Base-by-base conservation (phyloP, 2,888 invertebrate genomes). In the Ferrisia virgata region DNA sequence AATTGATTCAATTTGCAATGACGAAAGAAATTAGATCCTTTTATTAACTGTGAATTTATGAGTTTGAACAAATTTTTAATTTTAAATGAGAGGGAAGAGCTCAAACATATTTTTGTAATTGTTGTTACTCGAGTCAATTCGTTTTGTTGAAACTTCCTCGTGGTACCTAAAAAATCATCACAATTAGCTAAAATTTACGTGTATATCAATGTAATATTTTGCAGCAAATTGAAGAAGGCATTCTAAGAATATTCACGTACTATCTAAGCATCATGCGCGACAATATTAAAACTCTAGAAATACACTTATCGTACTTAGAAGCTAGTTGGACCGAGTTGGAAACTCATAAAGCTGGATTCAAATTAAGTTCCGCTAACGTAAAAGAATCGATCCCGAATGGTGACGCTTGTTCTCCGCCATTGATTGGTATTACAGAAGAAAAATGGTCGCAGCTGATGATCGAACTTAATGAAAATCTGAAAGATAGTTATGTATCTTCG, bases 401-500 rank as follows among this genome's bases (percentile, higher is more conserved):
- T 8, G 36, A 69, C 1, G 2, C 22, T 25, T 6, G 18, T 4
- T 40, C 72, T 6, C 18, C 31, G 11, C 83, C 83, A 0, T n/a
- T 39, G 13, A 15, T 83, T 11, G 72, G 72, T 33, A 83, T 83
- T 31, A 39, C 72, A 6, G 76, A 83, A 40, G 25, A 83, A 47
- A 83, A 43, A 47, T 83, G 83, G 83, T 69, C 40, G 31, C 43
- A 83, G 15, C 28, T 83, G 11, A 31, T 72, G 40, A 28, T 36
- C 28, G 33, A 83, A 31, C 79, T 84, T 40, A 80, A 84, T 18
- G 64, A 84, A 3, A 79, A 80, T 84, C 33, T 84, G 25, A 40
- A 28, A 33, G 79, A 79, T 39, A 84, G 84, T 79, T 84, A 79
- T 31, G 79, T 25, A 64, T 64, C 64, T 18, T 84, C 84, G 8